Conservation (phyloP, 2,113 vertebrate genomes). For the Cepphus grylle region DNA sequence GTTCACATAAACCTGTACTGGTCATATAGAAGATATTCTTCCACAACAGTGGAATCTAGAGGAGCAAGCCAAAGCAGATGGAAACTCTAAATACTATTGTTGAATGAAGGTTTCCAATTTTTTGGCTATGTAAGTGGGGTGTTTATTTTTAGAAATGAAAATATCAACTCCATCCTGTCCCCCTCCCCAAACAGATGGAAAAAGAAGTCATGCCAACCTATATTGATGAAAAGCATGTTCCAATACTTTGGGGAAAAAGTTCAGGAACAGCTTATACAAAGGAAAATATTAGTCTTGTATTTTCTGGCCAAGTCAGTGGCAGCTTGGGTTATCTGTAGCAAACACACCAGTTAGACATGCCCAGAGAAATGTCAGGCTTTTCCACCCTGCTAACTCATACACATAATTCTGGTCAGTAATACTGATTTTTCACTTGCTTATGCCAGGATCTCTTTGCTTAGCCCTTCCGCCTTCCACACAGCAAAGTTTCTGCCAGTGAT, state of each 20-base stretch:
- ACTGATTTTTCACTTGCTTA: background rate
- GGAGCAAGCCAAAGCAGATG: constrained; percentile 9
- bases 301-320: background rate
- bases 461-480: background rate
- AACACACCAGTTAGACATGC: background rate
- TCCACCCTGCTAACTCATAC: background rate
- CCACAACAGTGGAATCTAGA: background rate
- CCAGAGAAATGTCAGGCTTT: background rate
- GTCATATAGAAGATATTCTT: background rate
- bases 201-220: background rate
- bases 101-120: background rate
- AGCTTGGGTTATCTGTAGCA: constrained; percentile 5
- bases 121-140: background rate
- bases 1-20: background rate
- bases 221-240: constrained; percentile 14
- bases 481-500: background rate
- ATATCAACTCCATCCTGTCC: background rate
- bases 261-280: background rate
- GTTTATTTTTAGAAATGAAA: constrained; percentile 49
- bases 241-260: background rate
- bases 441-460: background rate
- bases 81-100: constrained; percentile 4
- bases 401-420: background rate
- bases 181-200: background rate
- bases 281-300: background rate